phyloP scores from a whole-genome alignment of 1,140 invertebrate genomes.

The Zaprionus tsacasi region DNA sequence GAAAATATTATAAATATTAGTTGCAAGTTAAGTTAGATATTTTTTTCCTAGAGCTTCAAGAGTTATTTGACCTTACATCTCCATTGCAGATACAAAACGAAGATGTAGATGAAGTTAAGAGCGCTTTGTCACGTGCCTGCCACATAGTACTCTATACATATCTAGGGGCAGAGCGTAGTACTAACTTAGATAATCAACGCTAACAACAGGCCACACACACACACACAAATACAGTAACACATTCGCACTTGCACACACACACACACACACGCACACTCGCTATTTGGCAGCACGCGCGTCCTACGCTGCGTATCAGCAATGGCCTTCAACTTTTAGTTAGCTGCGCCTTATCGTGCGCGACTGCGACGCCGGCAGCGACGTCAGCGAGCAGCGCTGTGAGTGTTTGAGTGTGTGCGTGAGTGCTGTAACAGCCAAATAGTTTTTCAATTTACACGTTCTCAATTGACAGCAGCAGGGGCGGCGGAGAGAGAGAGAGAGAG shows the following conservation, averaged over 20 bases:
- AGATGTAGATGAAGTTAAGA: slow-evolving; percentile 45
- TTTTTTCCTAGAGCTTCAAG: no score
- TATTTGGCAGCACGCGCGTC: slow-evolving; percentile 53
- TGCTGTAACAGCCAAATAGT: slow-evolving; percentile 60
- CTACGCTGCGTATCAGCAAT: slow-evolving; percentile 78
- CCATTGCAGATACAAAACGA: slow-evolving; percentile 56
- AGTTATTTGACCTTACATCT: not conserved
- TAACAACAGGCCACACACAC: slow-evolving; percentile 62
- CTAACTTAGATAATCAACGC: slow-evolving; percentile 76
- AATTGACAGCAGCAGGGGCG: slow-evolving; percentile 47
- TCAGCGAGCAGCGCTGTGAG: not conserved
- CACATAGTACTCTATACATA: not conserved
- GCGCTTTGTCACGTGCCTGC: slow-evolving; percentile 67
- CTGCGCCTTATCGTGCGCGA: slow-evolving; percentile 73
- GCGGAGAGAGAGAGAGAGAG: not conserved
- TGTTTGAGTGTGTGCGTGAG: not conserved
- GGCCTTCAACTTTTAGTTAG: slow-evolving; percentile 80
- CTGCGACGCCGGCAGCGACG: slow-evolving; percentile 49
- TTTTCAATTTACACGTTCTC: slow-evolving; percentile 81
- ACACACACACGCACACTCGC: not conserved
- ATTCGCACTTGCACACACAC: not conserved
- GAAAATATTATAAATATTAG: no score
- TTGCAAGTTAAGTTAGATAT: no score
- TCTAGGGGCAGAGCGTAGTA: slow-evolving; percentile 9
- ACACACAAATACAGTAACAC: slow-evolving; percentile 6